These are phyloP conservation scores for Mesembrinibis cayennensis DNA, from an alignment of 2,113 vertebrate species.

Conservation along the genomic window DNA sequence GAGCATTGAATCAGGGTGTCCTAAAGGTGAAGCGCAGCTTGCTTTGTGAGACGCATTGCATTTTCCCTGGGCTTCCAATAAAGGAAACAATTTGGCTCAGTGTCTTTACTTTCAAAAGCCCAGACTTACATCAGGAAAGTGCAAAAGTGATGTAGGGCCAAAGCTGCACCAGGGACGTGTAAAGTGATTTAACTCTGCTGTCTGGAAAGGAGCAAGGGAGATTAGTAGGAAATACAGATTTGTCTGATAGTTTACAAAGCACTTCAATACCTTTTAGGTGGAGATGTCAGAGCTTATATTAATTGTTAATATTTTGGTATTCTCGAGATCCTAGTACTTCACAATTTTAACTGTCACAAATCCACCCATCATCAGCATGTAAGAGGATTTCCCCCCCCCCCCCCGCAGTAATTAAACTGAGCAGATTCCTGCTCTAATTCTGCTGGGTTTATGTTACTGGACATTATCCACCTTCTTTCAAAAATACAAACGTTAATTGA, in stretches of 20 bases:
- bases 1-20: not conserved
- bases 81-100: not conserved
- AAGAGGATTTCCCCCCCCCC: not conserved
- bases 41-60: fast-evolving
- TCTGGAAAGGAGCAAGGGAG: not conserved
- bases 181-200: not conserved
- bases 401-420: not conserved
- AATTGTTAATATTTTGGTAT: not conserved
- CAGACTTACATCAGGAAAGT: not conserved
- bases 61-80: not conserved
- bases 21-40: not conserved
- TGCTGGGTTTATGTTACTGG: not conserved
- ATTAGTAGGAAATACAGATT: not conserved
- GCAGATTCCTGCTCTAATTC: not conserved
- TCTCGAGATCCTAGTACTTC: not conserved
- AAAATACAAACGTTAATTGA: not conserved
- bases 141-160: not conserved
- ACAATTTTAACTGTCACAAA: not conserved
- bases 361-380: not conserved
- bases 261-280: not conserved
- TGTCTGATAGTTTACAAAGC: not conserved
- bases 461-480: not conserved
- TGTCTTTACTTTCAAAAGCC: not conserved
- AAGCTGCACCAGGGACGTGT: not conserved
- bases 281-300: not conserved